Evolutionary conservation across 2,888 invertebrate species (phyloP).

Genomic region (Dasysyrphus albostriatus): DNA sequence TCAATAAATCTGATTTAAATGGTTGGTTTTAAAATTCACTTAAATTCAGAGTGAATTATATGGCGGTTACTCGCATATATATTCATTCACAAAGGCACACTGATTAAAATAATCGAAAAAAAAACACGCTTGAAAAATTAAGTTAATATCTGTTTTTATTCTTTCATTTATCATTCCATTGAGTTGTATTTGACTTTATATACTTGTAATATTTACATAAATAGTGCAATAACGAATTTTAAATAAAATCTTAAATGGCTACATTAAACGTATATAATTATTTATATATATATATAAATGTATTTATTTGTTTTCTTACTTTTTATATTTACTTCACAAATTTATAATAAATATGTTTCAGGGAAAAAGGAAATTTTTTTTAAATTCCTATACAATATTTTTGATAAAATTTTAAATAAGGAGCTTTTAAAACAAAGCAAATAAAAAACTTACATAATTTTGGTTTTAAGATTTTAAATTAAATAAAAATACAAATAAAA

Average conservation of each 20-base stretch:
- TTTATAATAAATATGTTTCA: slow-evolving; percentile 68
- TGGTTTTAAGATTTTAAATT: slow-evolving; percentile 47
- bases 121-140: slow-evolving; percentile 18
- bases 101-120: background rate
- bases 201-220: slow-evolving; percentile 75
- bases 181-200: slow-evolving; percentile 74
- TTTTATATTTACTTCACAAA: slow-evolving; percentile 50
- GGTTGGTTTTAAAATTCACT: too few relatives aligned
- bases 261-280: slow-evolving; percentile 72
- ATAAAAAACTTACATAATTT: slow-evolving; percentile 61
- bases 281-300: slow-evolving; percentile 50
- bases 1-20: too few relatives aligned
- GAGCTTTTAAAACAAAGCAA: slow-evolving; percentile 76
- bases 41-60: too few relatives aligned
- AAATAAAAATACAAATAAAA: slow-evolving; percentile 17
- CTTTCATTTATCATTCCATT: slow-evolving; percentile 72
- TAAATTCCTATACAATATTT: slow-evolving; percentile 52
- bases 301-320: slow-evolving; percentile 49
- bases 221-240: slow-evolving; percentile 75
- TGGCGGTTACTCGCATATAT: too few relatives aligned
- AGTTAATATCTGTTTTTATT: slow-evolving; percentile 72
- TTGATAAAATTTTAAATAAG: slow-evolving; percentile 28
- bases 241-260: slow-evolving; percentile 74
- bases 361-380: slow-evolving; percentile 56
- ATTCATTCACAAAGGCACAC: too few relatives aligned